These are phyloP conservation scores for Coilia nasus DNA, from an alignment of 2,797 vertebrate genomes.

Conservation along the genomic window DNA sequence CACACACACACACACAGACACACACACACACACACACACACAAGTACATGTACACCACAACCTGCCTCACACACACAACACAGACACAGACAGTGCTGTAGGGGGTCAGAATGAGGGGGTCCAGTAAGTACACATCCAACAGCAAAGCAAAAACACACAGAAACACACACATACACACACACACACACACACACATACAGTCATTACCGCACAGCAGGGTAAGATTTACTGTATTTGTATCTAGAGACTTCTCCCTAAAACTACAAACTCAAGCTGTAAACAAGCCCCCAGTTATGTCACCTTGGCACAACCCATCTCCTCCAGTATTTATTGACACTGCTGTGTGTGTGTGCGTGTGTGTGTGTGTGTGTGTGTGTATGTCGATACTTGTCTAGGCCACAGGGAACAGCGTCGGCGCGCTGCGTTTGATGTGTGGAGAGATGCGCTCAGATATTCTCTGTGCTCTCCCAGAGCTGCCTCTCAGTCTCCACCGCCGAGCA, in stretches of 20 bases:
- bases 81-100: not conserved
- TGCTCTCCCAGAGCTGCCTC: not conserved
- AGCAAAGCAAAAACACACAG: not conserved
- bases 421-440: conserved; percentile 19
- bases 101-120: not conserved
- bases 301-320: not conserved
- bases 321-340: not conserved
- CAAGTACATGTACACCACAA: too few species aligned
- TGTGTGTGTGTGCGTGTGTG: conserved; percentile 15
- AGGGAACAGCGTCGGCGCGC: not conserved
- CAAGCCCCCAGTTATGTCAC: conserved; percentile 10
- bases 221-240: too few species aligned
- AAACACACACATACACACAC: not conserved
- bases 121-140: not conserved
- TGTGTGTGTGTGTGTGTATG: not conserved
- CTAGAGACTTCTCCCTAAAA: too few species aligned
- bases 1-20: too few species aligned
- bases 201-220: too few species aligned
- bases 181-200: not conserved
- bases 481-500: not conserved
- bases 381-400: not conserved
- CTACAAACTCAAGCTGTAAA: not conserved
- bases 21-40: not conserved
- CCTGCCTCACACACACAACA: not conserved
- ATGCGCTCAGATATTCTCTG: conserved; percentile 21